A percentile compares a stretch with the other conserved stretches of the same genome.
Evolutionary conservation across 2,797 vertebrate species (phyloP).

Genomic region (Danionella dracula): DNA sequence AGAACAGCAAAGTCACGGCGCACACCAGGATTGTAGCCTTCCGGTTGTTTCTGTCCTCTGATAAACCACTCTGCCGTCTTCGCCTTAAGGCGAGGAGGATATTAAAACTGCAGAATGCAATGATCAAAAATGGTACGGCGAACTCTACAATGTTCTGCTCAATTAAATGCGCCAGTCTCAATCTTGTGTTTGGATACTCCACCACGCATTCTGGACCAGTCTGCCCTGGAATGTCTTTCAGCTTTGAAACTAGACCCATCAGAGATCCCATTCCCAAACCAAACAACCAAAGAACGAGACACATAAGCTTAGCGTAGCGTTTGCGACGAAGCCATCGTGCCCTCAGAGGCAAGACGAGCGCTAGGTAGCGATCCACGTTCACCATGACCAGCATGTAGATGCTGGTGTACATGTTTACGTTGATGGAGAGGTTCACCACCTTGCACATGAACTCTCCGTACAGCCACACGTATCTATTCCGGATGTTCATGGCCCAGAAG

Average conservation of each 20-base stretch:
- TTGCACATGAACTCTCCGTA: conserved; percentile 82
- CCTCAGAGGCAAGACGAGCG: conserved; percentile 83
- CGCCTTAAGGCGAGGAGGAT: conserved; percentile 70
- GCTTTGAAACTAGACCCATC: conserved; percentile 64
- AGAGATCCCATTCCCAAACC: conserved; percentile 71
- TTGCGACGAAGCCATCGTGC: conserved; percentile 70
- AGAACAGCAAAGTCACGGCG: conserved; percentile 76
- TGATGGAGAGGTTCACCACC: conserved; percentile 66
- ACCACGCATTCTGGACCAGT: conserved; percentile 50
- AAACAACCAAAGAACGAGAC: conserved; percentile 75
- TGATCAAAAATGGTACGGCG: conserved; percentile 70
- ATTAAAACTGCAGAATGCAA: conserved; percentile 71
- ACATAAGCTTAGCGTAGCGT: conserved; percentile 73
- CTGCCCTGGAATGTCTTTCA: conserved; percentile 13
- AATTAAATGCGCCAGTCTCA: conserved; percentile 69
- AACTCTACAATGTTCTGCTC: conserved; percentile 76
- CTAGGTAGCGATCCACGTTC: conserved; percentile 88
- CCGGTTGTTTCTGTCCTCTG: conserved; percentile 62
- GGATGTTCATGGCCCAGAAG: conserved; percentile 84
- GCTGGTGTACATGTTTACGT: conserved; percentile 81
- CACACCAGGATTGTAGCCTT: conserved; percentile 76
- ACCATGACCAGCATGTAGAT: conserved; percentile 84
- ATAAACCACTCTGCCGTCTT: conserved; percentile 59
- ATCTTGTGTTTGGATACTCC: conserved; percentile 60
- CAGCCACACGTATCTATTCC: conserved; percentile 74